phyloP scores from a whole-genome alignment of 1,140 invertebrate genomes.

The Pseudomyrmex cubaensis region DNA sequence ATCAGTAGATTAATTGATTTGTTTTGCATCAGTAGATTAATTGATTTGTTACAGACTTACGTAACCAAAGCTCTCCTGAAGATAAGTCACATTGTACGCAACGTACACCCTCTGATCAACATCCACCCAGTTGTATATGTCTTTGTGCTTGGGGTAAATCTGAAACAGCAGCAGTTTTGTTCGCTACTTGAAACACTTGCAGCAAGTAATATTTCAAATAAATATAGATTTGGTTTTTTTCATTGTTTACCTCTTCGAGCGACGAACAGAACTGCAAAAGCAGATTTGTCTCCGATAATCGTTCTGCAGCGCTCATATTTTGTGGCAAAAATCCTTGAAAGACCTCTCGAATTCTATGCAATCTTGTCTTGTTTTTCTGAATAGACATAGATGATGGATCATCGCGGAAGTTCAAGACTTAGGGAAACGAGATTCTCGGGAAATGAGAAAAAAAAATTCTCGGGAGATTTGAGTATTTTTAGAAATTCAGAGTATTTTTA shows the following conservation, averaged over 20 bases:
- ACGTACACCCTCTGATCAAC: conserved; percentile 81
- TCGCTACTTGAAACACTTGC: not conserved
- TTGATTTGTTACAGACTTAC: conserved; percentile 74
- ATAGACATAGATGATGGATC: not conserved
- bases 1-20: not conserved
- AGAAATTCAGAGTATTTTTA: too few relatives aligned
- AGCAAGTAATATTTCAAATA: not conserved
- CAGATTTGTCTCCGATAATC: conserved; percentile 81
- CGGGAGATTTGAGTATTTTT: too few relatives aligned
- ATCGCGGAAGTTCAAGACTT: too few relatives aligned
- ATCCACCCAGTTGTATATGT: conserved; percentile 81
- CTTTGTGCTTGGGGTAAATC: conserved; percentile 83
- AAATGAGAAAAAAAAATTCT: too few relatives aligned
- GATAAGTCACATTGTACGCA: conserved; percentile 79
- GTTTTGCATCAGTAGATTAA: not conserved
- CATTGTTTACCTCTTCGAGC: conserved; percentile 81
- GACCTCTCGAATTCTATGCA: conserved; percentile 83
- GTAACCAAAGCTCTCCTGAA: conserved; percentile 82
- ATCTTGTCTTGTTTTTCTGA: conserved; percentile 81
- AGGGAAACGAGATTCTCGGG: too few relatives aligned
- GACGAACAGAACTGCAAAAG: conserved; percentile 83
- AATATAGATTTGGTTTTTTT: too few relatives aligned
- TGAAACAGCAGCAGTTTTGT: conserved; percentile 47
- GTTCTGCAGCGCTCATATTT: conserved; percentile 79
- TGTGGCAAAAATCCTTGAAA: conserved; percentile 82